Conservation (phyloP, 1,140 invertebrate genomes). For the Thalassaphorura encarpata region DNA sequence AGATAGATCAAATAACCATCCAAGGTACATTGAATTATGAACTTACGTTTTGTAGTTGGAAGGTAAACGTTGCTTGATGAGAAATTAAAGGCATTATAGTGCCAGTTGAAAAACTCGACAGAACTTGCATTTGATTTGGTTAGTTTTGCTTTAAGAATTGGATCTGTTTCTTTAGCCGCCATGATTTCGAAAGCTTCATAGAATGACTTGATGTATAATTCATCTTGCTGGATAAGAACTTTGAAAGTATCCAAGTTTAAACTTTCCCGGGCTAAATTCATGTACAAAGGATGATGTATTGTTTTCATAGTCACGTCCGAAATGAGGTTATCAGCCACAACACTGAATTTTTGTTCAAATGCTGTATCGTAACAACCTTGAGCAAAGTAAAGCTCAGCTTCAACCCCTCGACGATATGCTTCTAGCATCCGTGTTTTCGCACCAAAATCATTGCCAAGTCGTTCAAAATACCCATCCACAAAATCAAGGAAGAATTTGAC, state of each 20-base stretch:
- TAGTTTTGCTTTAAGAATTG: background rate
- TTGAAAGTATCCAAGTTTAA: background rate
- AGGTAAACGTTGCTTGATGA: no score
- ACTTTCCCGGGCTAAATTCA: background rate
- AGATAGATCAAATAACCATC: background rate
- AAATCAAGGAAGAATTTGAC: background rate
- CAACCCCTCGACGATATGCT: background rate
- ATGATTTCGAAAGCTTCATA: constrained; percentile 1
- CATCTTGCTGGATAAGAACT: constrained; percentile 12
- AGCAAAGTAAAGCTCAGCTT: constrained; percentile 6
- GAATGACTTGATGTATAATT: constrained; percentile 10
- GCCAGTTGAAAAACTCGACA: background rate
- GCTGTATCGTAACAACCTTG: background rate
- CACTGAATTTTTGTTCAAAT: background rate
- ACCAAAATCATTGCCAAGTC: background rate
- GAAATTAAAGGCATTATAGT: background rate
- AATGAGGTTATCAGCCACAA: background rate
- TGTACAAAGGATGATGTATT: constrained; percentile 1
- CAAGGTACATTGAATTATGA: background rate
- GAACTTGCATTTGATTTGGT: background rate
- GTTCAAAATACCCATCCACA: constrained; percentile 7
- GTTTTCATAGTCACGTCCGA: background rate
- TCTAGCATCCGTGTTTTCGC: constrained; percentile 5
- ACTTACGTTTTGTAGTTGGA: background rate
- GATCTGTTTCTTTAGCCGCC: constrained; percentile 1